Base-by-base conservation (phyloP, 2,113 vertebrate genomes). In the Chaetops frenatus region DNA sequence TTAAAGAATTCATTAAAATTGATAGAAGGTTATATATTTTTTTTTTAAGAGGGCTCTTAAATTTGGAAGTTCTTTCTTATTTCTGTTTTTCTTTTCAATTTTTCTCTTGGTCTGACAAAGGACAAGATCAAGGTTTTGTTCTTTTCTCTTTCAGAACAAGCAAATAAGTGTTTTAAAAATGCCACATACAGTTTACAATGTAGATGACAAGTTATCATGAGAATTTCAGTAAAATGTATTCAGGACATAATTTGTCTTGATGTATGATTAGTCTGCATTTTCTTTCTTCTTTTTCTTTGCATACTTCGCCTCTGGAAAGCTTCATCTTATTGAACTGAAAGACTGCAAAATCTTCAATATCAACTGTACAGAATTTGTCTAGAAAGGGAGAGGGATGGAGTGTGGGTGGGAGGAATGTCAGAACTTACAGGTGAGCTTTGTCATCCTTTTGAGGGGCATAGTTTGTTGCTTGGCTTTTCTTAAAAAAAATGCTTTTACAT, bases 241-340 rank as follows among this genome's bases (percentile, higher is more conserved):
- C 22, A 84, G 36, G 22, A 7, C 4, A 8, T 77, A 0, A 0
- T 42, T 89, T 81, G 13, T 45, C 28, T 54, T 38, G 24, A 35
- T 74, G 14, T 27, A 7, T 48, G 18, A 36, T 69, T 65, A 47
- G 28, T n/a, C 23, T 60, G 29, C 6, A 4, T 69, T 66, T 79
- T 84, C 38, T 65, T 74, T 82, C 21, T 86, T 21, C 9, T 80
- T n/a, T 72, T 58, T 29, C 11, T 67, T 83, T 72, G 20, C 9
- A 2, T 73, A 11, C 42, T 77, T 87, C 24, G 47, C 27, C 15
- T 56, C 40, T 69, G 50, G 29, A 73, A 72, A 64, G 3, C 22
- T 54, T 76, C 5, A 54, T 22, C 5, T 62, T 29, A 12, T 18
- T 56, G 18, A 51, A 53, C 17, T 70, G 44, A 45, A 53, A 40